A percentile compares a stretch with the other conserved stretches of the same genome.
Evolutionary conservation across 2,888 invertebrate species (phyloP).

Genomic region (Blomia tropicalis): DNA sequence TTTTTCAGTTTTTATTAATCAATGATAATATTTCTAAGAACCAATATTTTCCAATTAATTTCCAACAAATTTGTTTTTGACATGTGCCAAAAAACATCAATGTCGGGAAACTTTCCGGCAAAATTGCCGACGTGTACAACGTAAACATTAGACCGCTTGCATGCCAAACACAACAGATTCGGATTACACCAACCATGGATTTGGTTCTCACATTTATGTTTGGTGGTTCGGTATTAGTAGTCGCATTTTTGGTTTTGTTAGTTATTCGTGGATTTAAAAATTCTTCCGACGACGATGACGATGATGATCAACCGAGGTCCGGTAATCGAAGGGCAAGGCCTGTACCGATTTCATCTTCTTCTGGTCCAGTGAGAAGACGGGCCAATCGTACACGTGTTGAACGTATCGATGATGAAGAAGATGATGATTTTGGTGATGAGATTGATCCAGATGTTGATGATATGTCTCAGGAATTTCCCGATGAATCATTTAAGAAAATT

Average conservation of each 20-base stretch:
- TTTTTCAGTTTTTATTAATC: too few species aligned
- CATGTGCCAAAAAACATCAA: too few species aligned
- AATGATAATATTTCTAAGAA: too few species aligned
- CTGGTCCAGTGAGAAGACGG: neutral
- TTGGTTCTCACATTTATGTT: neutral
- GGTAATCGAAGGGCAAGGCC: neutral
- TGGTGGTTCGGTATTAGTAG: neutral
- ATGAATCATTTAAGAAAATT: constrained; percentile 50
- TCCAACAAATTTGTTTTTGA: neutral
- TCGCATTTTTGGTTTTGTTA: neutral
- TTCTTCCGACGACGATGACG: neutral
- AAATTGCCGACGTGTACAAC: neutral
- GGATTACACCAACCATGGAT: neutral
- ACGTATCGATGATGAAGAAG: constrained; percentile 12
- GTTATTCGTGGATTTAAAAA: neutral
- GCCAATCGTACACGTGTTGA: neutral
- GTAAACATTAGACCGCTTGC: too few species aligned
- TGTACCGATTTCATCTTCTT: neutral
- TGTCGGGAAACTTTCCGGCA: neutral
- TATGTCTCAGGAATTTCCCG: constrained; percentile 34
- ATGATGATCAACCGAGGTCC: too few species aligned
- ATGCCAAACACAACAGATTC: too few species aligned
- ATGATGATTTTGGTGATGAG: neutral
- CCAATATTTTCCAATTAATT: too few species aligned
- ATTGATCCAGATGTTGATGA: constrained; percentile 33